phyloP scores from a whole-genome alignment of 2,113 vertebrate species.

The Melozone crissalis region DNA sequence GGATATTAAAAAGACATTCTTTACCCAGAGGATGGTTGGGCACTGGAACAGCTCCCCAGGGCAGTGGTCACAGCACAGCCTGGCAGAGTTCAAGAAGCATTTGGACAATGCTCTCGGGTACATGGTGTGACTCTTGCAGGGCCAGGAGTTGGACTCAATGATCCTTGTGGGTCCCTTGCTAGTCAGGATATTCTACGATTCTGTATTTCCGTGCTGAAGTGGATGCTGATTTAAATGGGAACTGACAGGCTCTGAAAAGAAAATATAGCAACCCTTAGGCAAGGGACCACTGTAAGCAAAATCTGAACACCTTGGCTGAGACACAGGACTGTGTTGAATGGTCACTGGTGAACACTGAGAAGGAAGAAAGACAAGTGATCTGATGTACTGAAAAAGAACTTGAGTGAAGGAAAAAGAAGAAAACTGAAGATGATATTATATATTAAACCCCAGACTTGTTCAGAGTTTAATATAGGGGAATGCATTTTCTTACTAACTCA shows the following conservation, averaged over 20 bases:
- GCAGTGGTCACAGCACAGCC: not conserved
- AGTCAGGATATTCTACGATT: not conserved
- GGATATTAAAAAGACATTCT: accelerated
- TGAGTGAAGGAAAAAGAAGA: not conserved
- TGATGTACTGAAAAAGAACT: not conserved
- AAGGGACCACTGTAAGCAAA: not conserved
- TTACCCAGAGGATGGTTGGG: accelerated
- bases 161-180: not conserved
- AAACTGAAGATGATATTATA: not conserved
- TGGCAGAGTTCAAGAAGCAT: accelerated
- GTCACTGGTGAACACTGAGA: not conserved
- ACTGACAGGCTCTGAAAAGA: not conserved
- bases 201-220: not conserved
- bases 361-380: not conserved
- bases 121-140: not conserved
- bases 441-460: not conserved
- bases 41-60: not conserved
- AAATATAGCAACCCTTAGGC: not conserved
- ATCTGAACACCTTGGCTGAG: not conserved
- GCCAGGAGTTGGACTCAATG: accelerated
- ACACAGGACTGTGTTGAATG: not conserved
- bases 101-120: accelerated
- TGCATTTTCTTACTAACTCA: not conserved
- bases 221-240: not conserved
- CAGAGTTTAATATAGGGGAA: not conserved